Conservation (phyloP, 2,888 invertebrate genomes). For the Nephrotoma flavescens region DNA sequence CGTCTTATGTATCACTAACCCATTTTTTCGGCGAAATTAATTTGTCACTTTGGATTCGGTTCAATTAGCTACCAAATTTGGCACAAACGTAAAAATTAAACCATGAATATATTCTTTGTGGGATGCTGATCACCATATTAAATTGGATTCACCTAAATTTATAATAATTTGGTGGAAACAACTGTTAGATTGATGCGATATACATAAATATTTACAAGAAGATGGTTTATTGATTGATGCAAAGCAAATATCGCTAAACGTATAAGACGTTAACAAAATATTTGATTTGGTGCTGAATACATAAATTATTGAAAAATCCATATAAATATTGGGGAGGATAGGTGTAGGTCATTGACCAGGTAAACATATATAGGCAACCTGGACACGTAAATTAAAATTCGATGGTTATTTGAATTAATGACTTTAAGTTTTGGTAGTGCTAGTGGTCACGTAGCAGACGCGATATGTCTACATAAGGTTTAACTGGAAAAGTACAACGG, state of each 20-base stretch:
- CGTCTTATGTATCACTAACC: neutral
- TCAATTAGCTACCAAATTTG: neutral
- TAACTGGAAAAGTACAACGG: neutral
- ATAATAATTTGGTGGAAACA: neutral
- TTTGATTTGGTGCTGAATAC: neutral
- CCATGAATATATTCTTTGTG: neutral
- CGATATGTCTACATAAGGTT: neutral
- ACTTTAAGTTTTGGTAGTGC: neutral
- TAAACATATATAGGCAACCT: neutral
- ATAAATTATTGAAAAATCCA: neutral
- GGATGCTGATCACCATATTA: neutral
- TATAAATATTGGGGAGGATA: neutral
- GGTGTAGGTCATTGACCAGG: neutral
- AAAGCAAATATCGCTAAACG: neutral
- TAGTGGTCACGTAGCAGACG: neutral
- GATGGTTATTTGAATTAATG: neutral
- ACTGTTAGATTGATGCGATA: neutral
- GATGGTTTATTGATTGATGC: neutral
- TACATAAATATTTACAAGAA: neutral
- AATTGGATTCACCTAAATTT: neutral
- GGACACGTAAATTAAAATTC: neutral
- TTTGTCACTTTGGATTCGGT: neutral
- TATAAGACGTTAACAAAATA: neutral
- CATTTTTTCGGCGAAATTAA: neutral
- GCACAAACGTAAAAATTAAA: neutral